These are phyloP conservation scores for Agrochola litura DNA, from an alignment of 2,888 invertebrate genomes.

Conservation along the genomic window DNA sequence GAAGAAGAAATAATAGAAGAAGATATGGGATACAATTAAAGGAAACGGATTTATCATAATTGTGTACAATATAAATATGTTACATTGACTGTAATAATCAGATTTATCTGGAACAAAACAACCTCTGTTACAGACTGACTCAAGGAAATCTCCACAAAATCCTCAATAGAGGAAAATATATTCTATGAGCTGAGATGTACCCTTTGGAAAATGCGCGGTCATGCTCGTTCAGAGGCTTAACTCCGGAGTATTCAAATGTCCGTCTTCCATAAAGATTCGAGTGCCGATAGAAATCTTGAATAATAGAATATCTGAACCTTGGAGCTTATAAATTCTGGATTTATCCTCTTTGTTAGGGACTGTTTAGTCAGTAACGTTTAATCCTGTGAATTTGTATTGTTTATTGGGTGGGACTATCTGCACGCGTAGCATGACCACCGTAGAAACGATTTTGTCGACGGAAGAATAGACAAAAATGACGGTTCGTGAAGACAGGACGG, in stretches of 20 bases:
- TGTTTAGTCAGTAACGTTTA: slow-evolving; percentile 31
- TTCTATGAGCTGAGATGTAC: slow-evolving; percentile 42
- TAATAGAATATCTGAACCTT: slow-evolving; percentile 56
- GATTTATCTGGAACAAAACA: slow-evolving; percentile 3
- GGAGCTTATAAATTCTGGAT: slow-evolving; percentile 50
- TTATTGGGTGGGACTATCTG: slow-evolving; percentile 5
- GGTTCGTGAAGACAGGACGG: too few relatives aligned
- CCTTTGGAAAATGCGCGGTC: slow-evolving; percentile 57
- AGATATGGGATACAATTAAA: background rate
- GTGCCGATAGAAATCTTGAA: slow-evolving; percentile 54
- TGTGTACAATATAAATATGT: background rate
- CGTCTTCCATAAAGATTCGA: slow-evolving; percentile 55
- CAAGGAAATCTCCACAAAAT: slow-evolving; percentile 21
- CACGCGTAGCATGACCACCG: too few relatives aligned
- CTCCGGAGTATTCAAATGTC: slow-evolving; percentile 65
- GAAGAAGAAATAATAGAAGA: background rate
- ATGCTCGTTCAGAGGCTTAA: slow-evolving; percentile 57
- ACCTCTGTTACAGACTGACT: background rate
- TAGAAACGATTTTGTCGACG: too few relatives aligned
- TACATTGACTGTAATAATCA: background rate
- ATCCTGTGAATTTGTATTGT: slow-evolving; percentile 28
- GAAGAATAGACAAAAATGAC: too few relatives aligned
- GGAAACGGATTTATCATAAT: background rate
- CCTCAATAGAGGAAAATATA: slow-evolving; percentile 39
- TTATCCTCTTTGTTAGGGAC: slow-evolving; percentile 33